phyloP scores from a whole-genome alignment of 2,113 vertebrate genomes.

The Alethe castanea region DNA sequence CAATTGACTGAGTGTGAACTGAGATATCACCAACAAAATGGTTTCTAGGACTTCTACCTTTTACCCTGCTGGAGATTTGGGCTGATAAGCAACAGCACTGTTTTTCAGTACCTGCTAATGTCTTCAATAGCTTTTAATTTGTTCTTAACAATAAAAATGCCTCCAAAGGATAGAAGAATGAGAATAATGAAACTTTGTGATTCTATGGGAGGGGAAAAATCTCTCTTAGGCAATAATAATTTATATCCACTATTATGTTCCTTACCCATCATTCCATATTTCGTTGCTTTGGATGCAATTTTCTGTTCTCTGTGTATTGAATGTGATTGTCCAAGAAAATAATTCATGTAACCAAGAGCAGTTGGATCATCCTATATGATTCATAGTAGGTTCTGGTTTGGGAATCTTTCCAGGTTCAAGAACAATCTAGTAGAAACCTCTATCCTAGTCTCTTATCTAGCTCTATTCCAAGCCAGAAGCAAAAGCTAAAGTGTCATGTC shows the following conservation, averaged over 20 bases:
- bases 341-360: background rate
- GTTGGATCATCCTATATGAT: background rate
- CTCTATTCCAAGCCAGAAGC: background rate
- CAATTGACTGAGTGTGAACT: slow-evolving; percentile 34
- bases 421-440: background rate
- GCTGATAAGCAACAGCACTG: background rate
- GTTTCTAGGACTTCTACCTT: background rate
- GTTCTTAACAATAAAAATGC: background rate
- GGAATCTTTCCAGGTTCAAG: background rate
- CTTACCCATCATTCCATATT: background rate
- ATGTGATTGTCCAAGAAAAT: background rate
- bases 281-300: background rate
- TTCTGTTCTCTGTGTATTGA: background rate
- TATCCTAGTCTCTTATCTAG: background rate
- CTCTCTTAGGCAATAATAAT: background rate
- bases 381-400: background rate
- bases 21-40: background rate
- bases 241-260: background rate
- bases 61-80: background rate
- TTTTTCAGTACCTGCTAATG: background rate
- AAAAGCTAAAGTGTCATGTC: background rate
- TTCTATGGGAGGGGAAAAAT: background rate
- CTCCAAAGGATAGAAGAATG: background rate
- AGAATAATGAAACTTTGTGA: background rate
- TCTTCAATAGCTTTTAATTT: background rate